A percentile compares a stretch with the other conserved stretches of the same genome.
Conservation (phyloP, 2,888 invertebrate species). For the Brassicogethes aeneus region DNA sequence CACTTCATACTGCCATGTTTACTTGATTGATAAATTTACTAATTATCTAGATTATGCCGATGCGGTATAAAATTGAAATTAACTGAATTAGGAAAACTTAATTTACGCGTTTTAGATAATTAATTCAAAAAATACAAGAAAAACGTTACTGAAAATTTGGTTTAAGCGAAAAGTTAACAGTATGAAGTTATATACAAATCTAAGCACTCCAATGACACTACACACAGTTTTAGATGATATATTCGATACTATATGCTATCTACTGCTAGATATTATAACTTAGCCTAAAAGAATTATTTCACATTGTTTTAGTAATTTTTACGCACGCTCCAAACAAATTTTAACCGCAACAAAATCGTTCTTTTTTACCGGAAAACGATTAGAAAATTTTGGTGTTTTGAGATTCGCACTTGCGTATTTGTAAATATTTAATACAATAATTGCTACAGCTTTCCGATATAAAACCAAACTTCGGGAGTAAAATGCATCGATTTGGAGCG, state of each 20-base stretch:
- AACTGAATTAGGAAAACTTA: background rate
- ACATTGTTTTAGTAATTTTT: slow-evolving; percentile 25
- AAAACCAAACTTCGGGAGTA: too few species aligned
- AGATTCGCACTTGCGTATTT: too few species aligned
- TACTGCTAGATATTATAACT: slow-evolving; percentile 39
- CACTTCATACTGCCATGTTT: slow-evolving; percentile 30
- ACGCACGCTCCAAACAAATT: background rate
- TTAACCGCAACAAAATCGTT: background rate
- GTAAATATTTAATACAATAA: too few species aligned
- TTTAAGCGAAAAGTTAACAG: slow-evolving; percentile 22
- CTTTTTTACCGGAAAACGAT: background rate
- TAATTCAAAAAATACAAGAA: too few species aligned
- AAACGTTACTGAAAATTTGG: too few species aligned
- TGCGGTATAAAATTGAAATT: background rate
- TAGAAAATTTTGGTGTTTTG: too few species aligned
- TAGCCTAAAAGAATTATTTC: slow-evolving; percentile 33
- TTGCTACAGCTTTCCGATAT: too few species aligned
- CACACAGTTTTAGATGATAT: slow-evolving; percentile 38
- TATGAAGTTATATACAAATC: slow-evolving; percentile 30
- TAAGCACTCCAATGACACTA: slow-evolving; percentile 40
- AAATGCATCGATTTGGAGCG: background rate
- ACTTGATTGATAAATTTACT: too few species aligned
- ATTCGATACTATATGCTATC: slow-evolving; percentile 40
- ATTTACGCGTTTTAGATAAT: background rate
- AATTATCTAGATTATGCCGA: too few species aligned